phyloP scores from a whole-genome alignment of 2,797 vertebrate genomes.

The Chiropotes sagulatus region DNA sequence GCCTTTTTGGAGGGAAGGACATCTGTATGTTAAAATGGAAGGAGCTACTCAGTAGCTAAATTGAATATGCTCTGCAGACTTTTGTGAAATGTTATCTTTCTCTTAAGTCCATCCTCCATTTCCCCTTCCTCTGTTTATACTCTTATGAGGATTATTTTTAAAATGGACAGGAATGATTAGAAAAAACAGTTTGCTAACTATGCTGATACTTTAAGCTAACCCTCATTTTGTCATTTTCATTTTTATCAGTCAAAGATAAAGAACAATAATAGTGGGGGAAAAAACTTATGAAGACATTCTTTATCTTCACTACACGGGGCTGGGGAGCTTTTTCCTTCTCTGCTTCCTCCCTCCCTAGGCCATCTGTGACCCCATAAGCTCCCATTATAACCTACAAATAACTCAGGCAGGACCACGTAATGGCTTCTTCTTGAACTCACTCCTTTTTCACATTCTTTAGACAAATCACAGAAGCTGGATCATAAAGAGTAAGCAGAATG shows the following conservation, averaged over 20 bases:
- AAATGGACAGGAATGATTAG: neutral
- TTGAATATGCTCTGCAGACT: neutral
- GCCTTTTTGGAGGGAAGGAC: neutral
- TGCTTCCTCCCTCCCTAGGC: neutral
- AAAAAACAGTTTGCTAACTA: neutral
- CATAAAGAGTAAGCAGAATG: slow-evolving; percentile 56
- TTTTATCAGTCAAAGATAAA: neutral
- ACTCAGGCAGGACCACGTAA: slow-evolving; percentile 65
- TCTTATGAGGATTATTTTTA: neutral
- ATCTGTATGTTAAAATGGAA: slow-evolving; percentile 31
- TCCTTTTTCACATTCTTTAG: slow-evolving; percentile 68
- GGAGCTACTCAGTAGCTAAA: fast-evolving
- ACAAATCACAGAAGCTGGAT: slow-evolving; percentile 78
- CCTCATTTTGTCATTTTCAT: neutral
- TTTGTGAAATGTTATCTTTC: neutral
- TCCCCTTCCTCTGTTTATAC: neutral
- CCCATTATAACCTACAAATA: slow-evolving; percentile 54
- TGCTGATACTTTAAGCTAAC: neutral
- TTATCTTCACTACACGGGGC: neutral
- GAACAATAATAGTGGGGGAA: neutral
- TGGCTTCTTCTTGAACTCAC: slow-evolving; percentile 74
- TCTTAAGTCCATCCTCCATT: neutral
- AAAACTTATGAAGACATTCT: neutral
- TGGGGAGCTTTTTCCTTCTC: neutral
- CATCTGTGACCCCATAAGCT: neutral